Conservation (phyloP, 2,113 vertebrate genomes). For the Agelaius phoeniceus region DNA sequence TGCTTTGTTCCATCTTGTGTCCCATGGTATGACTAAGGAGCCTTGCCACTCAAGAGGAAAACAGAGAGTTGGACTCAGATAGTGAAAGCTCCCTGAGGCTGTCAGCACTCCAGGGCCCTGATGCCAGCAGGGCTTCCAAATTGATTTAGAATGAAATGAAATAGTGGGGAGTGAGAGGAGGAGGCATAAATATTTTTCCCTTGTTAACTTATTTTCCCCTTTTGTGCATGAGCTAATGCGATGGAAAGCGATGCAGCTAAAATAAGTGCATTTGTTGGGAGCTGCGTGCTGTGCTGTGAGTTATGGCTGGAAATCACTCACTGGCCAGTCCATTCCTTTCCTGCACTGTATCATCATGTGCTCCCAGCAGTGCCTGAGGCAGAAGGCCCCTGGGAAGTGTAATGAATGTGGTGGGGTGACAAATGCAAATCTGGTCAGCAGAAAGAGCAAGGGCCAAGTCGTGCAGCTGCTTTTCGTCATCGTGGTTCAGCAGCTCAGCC, state of each 20-base stretch:
- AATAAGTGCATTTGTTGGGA: neutral
- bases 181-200: slow-evolving; percentile 20
- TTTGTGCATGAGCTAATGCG: neutral
- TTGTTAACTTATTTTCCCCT: slow-evolving; percentile 9
- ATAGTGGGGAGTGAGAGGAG: neutral
- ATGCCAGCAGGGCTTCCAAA: neutral
- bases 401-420: rapidly evolving
- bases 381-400: neutral
- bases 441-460: neutral
- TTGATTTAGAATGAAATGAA: slow-evolving; percentile 9
- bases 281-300: neutral
- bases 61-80: neutral
- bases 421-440: neutral
- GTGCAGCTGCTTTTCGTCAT: rapidly evolving
- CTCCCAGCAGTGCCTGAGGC: neutral
- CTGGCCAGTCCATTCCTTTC: neutral
- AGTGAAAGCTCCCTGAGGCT: neutral
- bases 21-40: neutral
- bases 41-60: neutral
- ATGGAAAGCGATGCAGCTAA: neutral
- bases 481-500: neutral
- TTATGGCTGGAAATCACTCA: neutral
- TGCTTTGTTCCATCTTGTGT: neutral
- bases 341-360: rapidly evolving
- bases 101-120: neutral